phyloP scores from a whole-genome alignment of 2,797 vertebrate species.

The Acrossocheilus fasciatus region DNA sequence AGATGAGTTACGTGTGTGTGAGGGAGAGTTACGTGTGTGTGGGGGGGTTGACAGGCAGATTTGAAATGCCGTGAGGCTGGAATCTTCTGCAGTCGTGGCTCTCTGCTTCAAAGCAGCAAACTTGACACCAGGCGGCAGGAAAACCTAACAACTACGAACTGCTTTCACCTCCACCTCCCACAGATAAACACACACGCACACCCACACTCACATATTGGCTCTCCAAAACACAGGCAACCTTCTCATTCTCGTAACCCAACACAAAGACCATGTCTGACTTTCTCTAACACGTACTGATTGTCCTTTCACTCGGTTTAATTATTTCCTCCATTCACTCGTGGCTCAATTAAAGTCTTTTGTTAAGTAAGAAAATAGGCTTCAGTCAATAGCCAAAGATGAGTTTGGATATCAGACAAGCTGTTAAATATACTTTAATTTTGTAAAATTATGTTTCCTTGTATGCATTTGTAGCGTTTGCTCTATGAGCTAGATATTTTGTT shows the following conservation, averaged over 20 bases:
- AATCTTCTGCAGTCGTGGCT: conserved; percentile 21
- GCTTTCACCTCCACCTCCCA: conserved; percentile 53
- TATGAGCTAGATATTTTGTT: background rate
- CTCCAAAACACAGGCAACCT: background rate
- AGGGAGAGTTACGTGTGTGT: conserved; percentile 27
- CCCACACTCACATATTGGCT: background rate
- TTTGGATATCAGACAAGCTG: background rate
- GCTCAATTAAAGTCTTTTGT: conserved; percentile 10
- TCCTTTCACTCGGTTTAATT: conserved; percentile 7
- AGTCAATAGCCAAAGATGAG: background rate
- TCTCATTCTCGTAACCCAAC: conserved; percentile 3
- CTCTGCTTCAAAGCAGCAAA: conserved; percentile 65
- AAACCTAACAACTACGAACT: conserved; percentile 56
- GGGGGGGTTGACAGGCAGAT: conserved; percentile 18
- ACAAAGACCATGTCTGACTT: conserved; percentile 9
- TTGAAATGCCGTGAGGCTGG: conserved; percentile 43
- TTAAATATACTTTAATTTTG: conserved; percentile 21
- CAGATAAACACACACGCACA: conserved; percentile 25
- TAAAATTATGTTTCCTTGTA: background rate
- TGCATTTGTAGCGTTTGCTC: background rate
- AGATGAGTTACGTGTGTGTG: conserved; percentile 34
- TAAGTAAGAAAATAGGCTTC: background rate
- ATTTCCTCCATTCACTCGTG: background rate
- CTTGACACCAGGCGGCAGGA: conserved; percentile 52
- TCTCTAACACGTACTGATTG: background rate